Evolutionary conservation across 2,888 invertebrate species (phyloP).

Genomic region (Frankliniella fusca): DNA sequence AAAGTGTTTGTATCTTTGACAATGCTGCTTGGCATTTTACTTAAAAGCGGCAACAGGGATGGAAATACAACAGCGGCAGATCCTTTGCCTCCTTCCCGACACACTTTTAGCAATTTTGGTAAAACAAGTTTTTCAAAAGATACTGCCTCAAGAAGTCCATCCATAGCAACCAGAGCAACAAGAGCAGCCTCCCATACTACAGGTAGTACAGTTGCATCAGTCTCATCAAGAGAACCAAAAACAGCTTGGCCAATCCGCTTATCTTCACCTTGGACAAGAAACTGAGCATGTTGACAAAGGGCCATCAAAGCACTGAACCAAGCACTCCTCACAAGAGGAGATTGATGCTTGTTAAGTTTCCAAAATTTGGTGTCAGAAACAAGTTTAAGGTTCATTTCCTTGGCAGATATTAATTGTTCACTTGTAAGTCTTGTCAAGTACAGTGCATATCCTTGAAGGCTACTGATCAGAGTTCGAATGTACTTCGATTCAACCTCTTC

Average conservation of each 20-base stretch:
- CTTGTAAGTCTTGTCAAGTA: constrained; percentile 57
- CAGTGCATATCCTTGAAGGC: constrained; percentile 60
- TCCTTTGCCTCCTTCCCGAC: constrained; percentile 70
- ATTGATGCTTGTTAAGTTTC: constrained; percentile 60
- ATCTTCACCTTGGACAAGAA: constrained; percentile 54
- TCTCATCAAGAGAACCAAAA: constrained; percentile 63
- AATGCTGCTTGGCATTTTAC: constrained; percentile 58
- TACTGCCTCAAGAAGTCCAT: constrained; percentile 51
- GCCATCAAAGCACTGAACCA: constrained; percentile 65
- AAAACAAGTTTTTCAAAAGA: constrained; percentile 70
- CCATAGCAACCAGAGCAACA: constrained; percentile 55
- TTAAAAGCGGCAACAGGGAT: constrained; percentile 71
- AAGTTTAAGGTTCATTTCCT: constrained; percentile 53
- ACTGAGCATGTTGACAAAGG: constrained; percentile 54
- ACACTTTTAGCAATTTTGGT: constrained; percentile 63
- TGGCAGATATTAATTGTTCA: constrained; percentile 53
- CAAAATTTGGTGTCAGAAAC: constrained; percentile 64
- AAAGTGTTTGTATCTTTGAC: constrained; percentile 52
- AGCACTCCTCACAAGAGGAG: constrained; percentile 44
- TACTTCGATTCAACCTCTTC: constrained; percentile 69
- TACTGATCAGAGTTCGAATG: constrained; percentile 60
- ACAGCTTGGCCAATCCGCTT: constrained; percentile 56
- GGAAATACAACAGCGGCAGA: constrained; percentile 69
- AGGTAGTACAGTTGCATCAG: constrained; percentile 61
- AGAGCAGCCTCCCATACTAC: constrained; percentile 73